Evolutionary conservation across 2,888 invertebrate species (phyloP).

Genomic region (Drosophila flavopinicola): DNA sequence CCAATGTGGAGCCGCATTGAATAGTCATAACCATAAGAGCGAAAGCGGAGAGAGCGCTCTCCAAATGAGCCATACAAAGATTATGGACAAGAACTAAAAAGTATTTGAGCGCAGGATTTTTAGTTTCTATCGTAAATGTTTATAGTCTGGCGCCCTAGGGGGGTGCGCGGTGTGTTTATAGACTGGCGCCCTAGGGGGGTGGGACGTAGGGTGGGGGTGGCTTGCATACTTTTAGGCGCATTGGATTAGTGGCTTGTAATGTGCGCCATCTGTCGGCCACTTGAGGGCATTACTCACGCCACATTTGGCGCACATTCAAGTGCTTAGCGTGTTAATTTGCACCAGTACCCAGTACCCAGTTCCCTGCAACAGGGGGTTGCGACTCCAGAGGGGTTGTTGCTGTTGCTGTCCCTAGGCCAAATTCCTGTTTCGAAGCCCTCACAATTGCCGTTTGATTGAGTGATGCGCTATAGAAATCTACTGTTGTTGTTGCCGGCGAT

Average conservation of each 20-base stretch:
- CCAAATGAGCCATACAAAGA: constrained; percentile 20
- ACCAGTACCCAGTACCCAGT: constrained; percentile 62
- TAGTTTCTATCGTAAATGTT: constrained; percentile 63
- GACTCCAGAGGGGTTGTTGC: constrained; percentile 11
- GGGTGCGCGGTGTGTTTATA: neutral
- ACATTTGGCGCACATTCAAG: constrained; percentile 83
- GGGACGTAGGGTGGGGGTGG: neutral
- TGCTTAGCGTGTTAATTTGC: constrained; percentile 83
- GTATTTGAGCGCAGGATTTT: constrained; percentile 48
- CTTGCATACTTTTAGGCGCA: constrained; percentile 27
- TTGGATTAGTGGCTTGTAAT: constrained; percentile 72
- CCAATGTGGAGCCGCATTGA: constrained; percentile 46
- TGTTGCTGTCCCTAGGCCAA: constrained; percentile 34
- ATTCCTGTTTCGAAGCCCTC: constrained; percentile 66
- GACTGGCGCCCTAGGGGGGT: constrained; percentile 21
- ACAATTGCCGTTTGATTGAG: constrained; percentile 83
- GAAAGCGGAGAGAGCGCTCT: neutral
- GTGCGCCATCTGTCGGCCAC: constrained; percentile 73
- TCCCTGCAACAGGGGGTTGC: constrained; percentile 35
- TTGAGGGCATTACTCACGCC: constrained; percentile 82
- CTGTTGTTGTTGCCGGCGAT: constrained; percentile 41
- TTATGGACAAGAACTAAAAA: constrained; percentile 32
- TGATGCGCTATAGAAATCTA: constrained; percentile 63
- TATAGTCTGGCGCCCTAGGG: constrained; percentile 34
- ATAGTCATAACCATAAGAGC: constrained; percentile 51